These are phyloP conservation scores for Tapirus terrestris DNA, from an alignment of 2,113 vertebrate species.

Conservation along the genomic window DNA sequence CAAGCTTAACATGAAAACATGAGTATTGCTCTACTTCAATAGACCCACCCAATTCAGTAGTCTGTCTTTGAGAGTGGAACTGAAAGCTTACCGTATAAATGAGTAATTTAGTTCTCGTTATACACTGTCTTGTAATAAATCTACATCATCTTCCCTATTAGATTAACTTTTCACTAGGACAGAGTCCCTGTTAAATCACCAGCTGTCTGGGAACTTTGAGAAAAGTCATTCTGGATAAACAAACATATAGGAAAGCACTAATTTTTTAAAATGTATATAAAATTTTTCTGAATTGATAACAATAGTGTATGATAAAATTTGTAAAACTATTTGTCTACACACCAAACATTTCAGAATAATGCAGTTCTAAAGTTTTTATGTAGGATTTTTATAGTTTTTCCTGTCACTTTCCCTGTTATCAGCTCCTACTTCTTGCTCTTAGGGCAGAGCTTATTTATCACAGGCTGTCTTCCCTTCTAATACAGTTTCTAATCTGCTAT, in stretches of 20 bases:
- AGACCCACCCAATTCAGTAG: constrained; percentile 39
- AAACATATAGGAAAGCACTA: constrained; percentile 1
- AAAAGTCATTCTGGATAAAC: background rate
- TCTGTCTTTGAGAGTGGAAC: background rate
- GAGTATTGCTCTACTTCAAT: background rate
- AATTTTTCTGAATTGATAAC: background rate
- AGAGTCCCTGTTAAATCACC: background rate
- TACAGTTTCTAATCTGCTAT: background rate
- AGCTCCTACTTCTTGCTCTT: background rate
- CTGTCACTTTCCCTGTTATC: background rate
- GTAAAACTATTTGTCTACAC: background rate
- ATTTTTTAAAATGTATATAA: background rate
- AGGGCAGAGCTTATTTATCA: background rate
- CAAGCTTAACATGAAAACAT: constrained; percentile 63
- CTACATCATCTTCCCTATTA: background rate
- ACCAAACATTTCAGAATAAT: background rate
- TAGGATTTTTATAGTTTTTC: background rate
- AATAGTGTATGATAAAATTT: background rate
- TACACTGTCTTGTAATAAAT: background rate
- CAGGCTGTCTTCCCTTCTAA: background rate
- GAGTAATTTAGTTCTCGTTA: background rate
- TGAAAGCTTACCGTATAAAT: background rate
- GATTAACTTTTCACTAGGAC: background rate
- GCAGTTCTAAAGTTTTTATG: background rate
- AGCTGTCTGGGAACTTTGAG: background rate